Evolutionary conservation across 2,797 vertebrate species (phyloP), one percentile per base, ranked within the genome.

Genomic region (Sphenopsis melanotis): DNA sequence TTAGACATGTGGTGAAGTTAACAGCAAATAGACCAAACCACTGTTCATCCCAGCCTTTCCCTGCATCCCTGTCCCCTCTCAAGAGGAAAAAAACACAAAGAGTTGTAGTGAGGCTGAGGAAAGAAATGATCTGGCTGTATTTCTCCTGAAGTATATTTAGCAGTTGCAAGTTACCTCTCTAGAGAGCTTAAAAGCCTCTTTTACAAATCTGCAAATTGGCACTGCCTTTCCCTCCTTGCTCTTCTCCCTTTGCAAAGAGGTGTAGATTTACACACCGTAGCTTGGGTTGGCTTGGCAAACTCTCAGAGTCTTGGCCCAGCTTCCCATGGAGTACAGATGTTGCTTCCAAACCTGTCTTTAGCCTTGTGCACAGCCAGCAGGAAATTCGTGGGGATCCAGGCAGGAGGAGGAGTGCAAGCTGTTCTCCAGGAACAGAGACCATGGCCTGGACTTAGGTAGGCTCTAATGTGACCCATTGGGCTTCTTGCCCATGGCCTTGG

Each of bases 91-190:
- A 93, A 93, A 63, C 12, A 49, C 7, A 27, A 88, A 91, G 70
- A 2, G 6, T 22, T 5, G 0, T 27, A n/a, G 41, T 10, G 44
- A 93, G 70, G 74, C 32, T 21, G 34, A 92, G 65, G 55, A 63
- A 75, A 70, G 36, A 63, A 88, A 89, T 57, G 10, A 69, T 83
- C 72, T 52, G 69, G 29, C 34, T 83, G 24, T 69, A 36, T 91
- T 95, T 91, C 75, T 91, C 68, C 78, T 20, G 14, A 46, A 78
- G 47, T 85, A 72, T 87, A 96, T 92, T 92, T 86, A 94, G 87
- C 70, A 87, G 41, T 76, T 87, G 55, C 46, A 41, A 79, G 37
- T 56, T 92, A 46, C 29, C 34, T 49, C 52, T 49, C 61, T 10
- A 22, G 86, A 92, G 80, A 84, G 32, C 76, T 78, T 65, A 59